phyloP scores from a whole-genome alignment of 2,113 vertebrate genomes.

The Chlamydotis undulata region DNA sequence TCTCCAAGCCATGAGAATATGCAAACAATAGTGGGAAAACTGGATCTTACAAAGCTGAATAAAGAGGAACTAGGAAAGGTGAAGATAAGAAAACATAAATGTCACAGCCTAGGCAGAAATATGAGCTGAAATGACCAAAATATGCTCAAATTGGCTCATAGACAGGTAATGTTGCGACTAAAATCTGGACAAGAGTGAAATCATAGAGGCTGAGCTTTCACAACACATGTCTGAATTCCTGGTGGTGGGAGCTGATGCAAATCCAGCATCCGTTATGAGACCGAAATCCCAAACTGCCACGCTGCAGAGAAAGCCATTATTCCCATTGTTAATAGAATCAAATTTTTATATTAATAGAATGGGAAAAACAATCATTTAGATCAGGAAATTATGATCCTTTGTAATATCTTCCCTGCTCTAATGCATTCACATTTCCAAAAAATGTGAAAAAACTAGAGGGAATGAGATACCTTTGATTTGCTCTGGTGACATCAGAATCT shows the following conservation, averaged over 20 bases:
- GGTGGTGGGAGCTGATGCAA: background rate
- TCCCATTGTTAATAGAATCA: background rate
- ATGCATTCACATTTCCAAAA: background rate
- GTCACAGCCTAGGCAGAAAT: background rate
- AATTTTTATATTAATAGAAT: background rate
- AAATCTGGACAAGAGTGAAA: background rate
- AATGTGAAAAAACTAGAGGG: background rate
- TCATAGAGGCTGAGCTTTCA: background rate
- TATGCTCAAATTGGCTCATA: background rate
- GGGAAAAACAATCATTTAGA: background rate
- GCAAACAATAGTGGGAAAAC: slow-evolving; percentile 43
- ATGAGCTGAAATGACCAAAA: background rate
- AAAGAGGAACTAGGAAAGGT: slow-evolving; percentile 14
- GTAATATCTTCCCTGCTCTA: background rate
- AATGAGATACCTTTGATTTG: background rate
- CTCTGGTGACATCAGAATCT: background rate
- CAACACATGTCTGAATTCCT: background rate
- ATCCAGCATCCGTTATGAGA: background rate
- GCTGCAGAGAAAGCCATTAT: background rate
- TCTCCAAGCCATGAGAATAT: background rate
- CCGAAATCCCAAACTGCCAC: background rate
- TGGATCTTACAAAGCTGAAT: background rate
- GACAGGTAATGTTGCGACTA: background rate
- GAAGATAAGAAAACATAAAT: slow-evolving; percentile 49
- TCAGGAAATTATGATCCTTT: background rate